These are phyloP conservation scores for Apamea sordens DNA, from an alignment of 2,888 invertebrate genomes.

Conservation along the genomic window DNA sequence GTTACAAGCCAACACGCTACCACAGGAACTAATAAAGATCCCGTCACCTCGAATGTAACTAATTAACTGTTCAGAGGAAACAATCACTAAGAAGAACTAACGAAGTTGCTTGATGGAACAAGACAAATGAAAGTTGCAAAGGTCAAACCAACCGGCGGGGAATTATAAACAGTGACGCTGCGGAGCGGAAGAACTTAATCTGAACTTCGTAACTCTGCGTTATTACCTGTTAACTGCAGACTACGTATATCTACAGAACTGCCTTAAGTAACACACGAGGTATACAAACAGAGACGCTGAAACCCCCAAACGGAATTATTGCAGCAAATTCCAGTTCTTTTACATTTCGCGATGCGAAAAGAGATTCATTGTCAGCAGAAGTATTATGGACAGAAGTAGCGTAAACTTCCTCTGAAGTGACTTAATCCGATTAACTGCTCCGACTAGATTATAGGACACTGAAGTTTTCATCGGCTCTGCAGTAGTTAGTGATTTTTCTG, in stretches of 20 bases:
- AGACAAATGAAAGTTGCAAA: constrained; percentile 70
- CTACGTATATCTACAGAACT: constrained; percentile 24
- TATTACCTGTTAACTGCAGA: constrained; percentile 66
- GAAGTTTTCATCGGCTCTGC: constrained; percentile 51
- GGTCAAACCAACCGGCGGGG: constrained; percentile 64
- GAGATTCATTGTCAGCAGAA: constrained; percentile 55
- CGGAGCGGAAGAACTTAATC: constrained; percentile 63
- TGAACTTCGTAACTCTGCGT: constrained; percentile 68
- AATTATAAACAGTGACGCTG: constrained; percentile 69
- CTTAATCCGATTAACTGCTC: constrained; percentile 66
- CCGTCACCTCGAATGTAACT: constrained; percentile 58
- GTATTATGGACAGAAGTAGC: constrained; percentile 59
- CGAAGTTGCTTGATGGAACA: constrained; percentile 65
- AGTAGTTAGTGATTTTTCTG: constrained; percentile 52
- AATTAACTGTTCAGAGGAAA: constrained; percentile 66
- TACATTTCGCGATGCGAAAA: constrained; percentile 28
- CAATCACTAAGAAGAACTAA: constrained; percentile 61
- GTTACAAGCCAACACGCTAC: constrained; percentile 48
- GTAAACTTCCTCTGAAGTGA: constrained; percentile 57
- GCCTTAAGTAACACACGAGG: constrained; percentile 4
- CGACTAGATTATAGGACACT: constrained; percentile 51
- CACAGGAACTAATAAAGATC: constrained; percentile 58
- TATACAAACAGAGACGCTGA: neutral
- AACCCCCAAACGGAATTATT: neutral
- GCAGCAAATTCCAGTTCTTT: constrained; percentile 10